Conservation (phyloP, 1,140 invertebrate species). For the Diprion similis region DNA sequence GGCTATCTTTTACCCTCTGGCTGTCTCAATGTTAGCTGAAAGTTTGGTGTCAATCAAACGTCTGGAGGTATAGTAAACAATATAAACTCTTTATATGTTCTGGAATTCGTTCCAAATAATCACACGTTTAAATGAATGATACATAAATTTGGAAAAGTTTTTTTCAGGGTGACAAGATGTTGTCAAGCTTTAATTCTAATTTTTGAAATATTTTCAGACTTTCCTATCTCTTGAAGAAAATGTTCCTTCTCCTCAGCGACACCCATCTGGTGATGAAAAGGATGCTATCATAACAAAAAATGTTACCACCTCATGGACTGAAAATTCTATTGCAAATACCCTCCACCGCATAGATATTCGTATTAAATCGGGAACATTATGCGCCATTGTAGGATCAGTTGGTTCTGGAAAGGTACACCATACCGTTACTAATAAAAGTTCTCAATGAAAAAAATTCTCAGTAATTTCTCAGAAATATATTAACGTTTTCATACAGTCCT, state of each 20-base stretch:
- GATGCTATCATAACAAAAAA: conserved; percentile 58
- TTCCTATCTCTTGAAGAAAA: conserved; percentile 63
- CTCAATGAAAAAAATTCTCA: neutral
- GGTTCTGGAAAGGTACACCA: conserved; percentile 76
- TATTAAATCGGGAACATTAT: conserved; percentile 69
- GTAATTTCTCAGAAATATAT: no score
- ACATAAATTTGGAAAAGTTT: conserved; percentile 4
- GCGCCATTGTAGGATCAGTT: conserved; percentile 79
- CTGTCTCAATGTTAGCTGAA: conserved; percentile 66
- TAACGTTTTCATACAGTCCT: no score
- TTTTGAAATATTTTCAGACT: conserved; percentile 30
- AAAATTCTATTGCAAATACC: conserved; percentile 65
- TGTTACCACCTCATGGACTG: conserved; percentile 67
- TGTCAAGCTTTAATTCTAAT: neutral
- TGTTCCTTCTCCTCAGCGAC: conserved; percentile 30
- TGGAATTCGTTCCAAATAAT: conserved; percentile 13
- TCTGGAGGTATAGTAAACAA: conserved; percentile 61
- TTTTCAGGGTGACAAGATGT: no score
- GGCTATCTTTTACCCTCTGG: conserved; percentile 76
- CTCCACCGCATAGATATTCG: conserved; percentile 69
- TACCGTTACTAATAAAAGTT: neutral
- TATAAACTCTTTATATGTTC: neutral
- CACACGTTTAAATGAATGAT: neutral
- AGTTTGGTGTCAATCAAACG: conserved; percentile 70
- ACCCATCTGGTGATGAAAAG: conserved; percentile 36